phyloP scores from a whole-genome alignment of 2,113 vertebrate species.

The Nematolebias whitei region DNA sequence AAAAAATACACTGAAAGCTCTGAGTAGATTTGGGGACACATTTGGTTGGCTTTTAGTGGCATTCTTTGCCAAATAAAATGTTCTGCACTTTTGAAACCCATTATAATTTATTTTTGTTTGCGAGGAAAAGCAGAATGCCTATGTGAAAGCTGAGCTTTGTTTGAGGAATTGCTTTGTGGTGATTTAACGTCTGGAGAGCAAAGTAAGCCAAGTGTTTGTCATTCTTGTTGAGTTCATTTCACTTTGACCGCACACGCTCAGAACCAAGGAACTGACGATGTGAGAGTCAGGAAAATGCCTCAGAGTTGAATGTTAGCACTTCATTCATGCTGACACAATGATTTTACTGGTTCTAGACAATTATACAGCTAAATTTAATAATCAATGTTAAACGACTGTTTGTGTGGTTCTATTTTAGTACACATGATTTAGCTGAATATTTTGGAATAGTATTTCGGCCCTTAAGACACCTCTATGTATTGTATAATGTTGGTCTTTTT shows the following conservation, averaged over 20 bases:
- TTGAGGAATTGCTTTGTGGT: constrained; percentile 42
- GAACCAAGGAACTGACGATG: constrained; percentile 45
- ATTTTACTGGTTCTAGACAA: constrained; percentile 24
- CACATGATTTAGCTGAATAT: too few relatives aligned
- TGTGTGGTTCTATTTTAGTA: too few relatives aligned
- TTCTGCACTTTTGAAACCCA: constrained; percentile 30
- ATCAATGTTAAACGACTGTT: neutral
- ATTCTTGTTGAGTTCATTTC: constrained; percentile 60
- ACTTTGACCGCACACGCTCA: constrained; percentile 48
- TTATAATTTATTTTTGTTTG: constrained; percentile 34
- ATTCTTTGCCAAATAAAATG: constrained; percentile 49
- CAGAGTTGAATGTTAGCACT: constrained; percentile 39
- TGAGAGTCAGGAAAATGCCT: constrained; percentile 45
- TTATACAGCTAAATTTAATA: constrained; percentile 18
- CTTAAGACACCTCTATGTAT: too few relatives aligned
- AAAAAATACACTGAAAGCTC: constrained; percentile 8
- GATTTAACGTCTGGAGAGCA: constrained; percentile 40
- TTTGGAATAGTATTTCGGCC: too few relatives aligned
- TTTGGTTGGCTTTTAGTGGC: constrained; percentile 36
- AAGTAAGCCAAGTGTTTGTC: constrained; percentile 47
- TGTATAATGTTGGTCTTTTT: too few relatives aligned
- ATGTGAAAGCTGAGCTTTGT: constrained; percentile 51
- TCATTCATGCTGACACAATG: constrained; percentile 34
- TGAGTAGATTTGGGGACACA: constrained; percentile 25
- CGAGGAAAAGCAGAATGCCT: constrained; percentile 5